Evolutionary conservation across 2,797 vertebrate species (phyloP).

Genomic region (Halcyon leucocephala): DNA sequence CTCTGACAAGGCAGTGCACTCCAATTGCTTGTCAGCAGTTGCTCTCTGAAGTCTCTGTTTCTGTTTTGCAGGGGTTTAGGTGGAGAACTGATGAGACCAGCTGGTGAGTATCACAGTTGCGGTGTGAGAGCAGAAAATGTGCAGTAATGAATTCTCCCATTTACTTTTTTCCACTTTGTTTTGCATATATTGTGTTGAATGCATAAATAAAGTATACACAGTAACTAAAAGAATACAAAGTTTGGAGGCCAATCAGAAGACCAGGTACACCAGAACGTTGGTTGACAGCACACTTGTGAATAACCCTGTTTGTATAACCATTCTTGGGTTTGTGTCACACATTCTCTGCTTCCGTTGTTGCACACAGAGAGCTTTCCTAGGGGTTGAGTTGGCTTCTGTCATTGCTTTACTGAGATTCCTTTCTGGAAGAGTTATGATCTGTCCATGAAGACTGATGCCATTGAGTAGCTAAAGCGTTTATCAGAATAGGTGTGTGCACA

Average conservation of each 20-base stretch:
- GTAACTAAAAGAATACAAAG: not conserved
- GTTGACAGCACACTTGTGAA: not conserved
- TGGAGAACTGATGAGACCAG: conserved; percentile 93
- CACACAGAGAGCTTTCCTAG: not conserved
- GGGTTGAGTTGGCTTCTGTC: not conserved
- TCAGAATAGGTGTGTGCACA: rapidly evolving
- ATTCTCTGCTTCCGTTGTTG: not conserved
- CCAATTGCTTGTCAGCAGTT: not conserved
- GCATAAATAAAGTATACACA: not conserved
- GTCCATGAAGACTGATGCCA: not conserved
- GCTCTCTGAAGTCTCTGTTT: conserved; percentile 19
- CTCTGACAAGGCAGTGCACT: rapidly evolving
- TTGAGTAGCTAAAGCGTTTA: not conserved
- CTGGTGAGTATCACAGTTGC: conserved; percentile 80
- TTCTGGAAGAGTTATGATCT: not conserved
- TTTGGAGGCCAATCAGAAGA: not conserved
- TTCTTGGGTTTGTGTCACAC: not conserved
- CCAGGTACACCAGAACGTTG: not conserved
- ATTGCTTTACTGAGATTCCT: not conserved
- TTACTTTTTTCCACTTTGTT: not conserved
- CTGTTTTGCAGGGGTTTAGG: conserved; percentile 87
- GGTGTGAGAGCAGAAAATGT: not conserved
- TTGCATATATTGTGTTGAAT: not conserved
- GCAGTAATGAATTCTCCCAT: not conserved
- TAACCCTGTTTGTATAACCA: not conserved